These are phyloP conservation scores for Calliphora vicina DNA, from an alignment of 1,140 invertebrate genomes.

Conservation along the genomic window DNA sequence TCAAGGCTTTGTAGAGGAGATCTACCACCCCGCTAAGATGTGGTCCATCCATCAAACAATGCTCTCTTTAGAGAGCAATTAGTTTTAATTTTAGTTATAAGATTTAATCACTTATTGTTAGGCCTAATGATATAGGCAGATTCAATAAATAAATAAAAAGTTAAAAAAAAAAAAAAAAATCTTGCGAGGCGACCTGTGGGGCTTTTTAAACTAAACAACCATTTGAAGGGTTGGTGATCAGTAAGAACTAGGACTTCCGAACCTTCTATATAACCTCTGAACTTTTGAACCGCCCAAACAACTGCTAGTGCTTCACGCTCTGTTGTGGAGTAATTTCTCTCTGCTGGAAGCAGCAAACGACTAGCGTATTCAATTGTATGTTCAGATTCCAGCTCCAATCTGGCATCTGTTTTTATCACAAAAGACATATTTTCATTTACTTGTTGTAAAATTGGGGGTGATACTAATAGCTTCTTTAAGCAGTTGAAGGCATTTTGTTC, in stretches of 20 bases:
- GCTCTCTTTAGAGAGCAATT: too few species aligned
- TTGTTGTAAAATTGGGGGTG: conserved; percentile 45
- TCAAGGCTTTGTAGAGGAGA: too few species aligned
- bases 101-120: too few species aligned
- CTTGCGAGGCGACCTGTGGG: conserved; percentile 60
- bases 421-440: conserved; percentile 41
- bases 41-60: too few species aligned
- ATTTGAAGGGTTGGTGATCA: conserved; percentile 66
- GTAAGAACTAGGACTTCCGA: conserved; percentile 59
- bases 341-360: conserved; percentile 56
- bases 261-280: conserved; percentile 60
- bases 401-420: conserved; percentile 48
- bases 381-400: conserved; percentile 49
- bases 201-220: conserved; percentile 63
- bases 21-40: too few species aligned
- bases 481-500: conserved; percentile 45
- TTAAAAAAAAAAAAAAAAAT: too few species aligned
- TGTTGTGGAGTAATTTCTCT: conserved; percentile 64
- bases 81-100: too few species aligned
- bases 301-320: conserved; percentile 66
- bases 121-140: too few species aligned
- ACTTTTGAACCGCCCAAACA: conserved; percentile 64
- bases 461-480: conserved; percentile 43
- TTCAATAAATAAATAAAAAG: too few species aligned
- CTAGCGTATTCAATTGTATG: conserved; percentile 60